phyloP scores from a whole-genome alignment of 2,797 vertebrate species.

The Orientallactaga sibirica region DNA sequence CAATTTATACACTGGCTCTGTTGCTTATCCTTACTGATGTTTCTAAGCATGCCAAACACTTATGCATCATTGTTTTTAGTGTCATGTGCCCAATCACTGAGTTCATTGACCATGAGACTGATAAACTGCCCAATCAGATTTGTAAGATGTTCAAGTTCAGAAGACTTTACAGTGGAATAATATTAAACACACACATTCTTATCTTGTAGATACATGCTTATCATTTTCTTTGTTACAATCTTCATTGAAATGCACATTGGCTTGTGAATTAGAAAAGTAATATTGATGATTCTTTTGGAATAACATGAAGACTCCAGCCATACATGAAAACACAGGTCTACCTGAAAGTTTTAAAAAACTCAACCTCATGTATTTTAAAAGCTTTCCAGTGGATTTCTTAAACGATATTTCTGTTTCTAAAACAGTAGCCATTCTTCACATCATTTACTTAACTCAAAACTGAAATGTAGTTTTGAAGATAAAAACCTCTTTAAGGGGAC shows the following conservation, averaged over 20 bases:
- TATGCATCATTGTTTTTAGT: constrained; percentile 40
- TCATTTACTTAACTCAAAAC: constrained; percentile 64
- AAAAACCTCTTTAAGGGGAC: constrained; percentile 68
- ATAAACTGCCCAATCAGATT: constrained; percentile 53
- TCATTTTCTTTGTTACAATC: constrained; percentile 22
- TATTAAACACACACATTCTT: constrained; percentile 31
- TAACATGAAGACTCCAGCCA: background rate
- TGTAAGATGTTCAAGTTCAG: constrained; percentile 48
- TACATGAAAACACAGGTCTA: background rate
- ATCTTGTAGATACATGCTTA: background rate
- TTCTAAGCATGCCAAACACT: background rate
- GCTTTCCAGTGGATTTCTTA: constrained; percentile 21
- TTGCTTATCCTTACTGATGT: background rate
- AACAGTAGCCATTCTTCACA: constrained; percentile 18
- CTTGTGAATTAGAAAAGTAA: constrained; percentile 39
- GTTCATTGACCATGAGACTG: constrained; percentile 49
- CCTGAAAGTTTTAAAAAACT: background rate
- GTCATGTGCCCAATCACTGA: constrained; percentile 6
- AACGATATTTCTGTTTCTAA: constrained; percentile 50
- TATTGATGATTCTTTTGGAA: background rate
- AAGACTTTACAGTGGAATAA: constrained; percentile 48
- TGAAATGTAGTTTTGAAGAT: constrained; percentile 55
- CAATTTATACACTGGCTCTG: constrained; percentile 12
- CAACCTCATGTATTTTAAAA: constrained; percentile 25
- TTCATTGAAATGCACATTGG: constrained; percentile 9